A percentile compares a stretch with the other conserved stretches of the same genome.
Evolutionary conservation across 2,888 invertebrate genomes (phyloP).

Genomic region (Eupeodes latifasciatus): DNA sequence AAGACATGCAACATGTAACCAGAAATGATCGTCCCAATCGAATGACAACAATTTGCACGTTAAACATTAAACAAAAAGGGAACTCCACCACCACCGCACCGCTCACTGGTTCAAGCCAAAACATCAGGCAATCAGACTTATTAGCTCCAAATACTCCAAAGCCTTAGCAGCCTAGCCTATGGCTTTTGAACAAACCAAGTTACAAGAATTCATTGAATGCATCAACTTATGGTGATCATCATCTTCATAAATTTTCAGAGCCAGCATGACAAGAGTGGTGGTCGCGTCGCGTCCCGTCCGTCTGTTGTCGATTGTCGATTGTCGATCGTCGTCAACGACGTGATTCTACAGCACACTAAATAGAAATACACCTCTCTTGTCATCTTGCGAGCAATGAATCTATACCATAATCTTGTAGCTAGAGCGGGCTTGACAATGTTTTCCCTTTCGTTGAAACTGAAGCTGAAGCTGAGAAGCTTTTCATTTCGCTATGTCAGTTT

Average conservation of each 20-base stretch:
- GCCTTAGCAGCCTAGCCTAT: constrained; percentile 5
- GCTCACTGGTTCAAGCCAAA: not conserved
- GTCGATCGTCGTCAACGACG: no score
- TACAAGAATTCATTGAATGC: constrained; percentile 28
- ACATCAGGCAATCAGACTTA: constrained; percentile 40
- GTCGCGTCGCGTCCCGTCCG: not conserved
- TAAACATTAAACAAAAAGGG: constrained; percentile 48
- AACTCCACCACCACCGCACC: constrained; percentile 4
- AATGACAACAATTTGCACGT: constrained; percentile 75
- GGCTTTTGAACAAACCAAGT: constrained; percentile 28
- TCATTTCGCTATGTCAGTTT: constrained; percentile 36
- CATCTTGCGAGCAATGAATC: constrained; percentile 58
- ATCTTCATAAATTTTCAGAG: constrained; percentile 71
- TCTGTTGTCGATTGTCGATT: not conserved
- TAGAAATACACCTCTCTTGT: constrained; percentile 25
- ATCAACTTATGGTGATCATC: constrained; percentile 65
- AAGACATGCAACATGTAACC: constrained; percentile 48
- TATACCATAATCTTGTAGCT: constrained; percentile 40
- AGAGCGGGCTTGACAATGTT: constrained; percentile 18
- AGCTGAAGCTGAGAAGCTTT: constrained; percentile 48
- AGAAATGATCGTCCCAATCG: constrained; percentile 53
- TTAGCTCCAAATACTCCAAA: constrained; percentile 44
- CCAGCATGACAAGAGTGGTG: constrained; percentile 47
- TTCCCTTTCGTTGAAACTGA: constrained; percentile 61
- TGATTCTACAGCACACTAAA: constrained; percentile 38